phyloP scores from a whole-genome alignment of 2,113 vertebrate genomes.

The Sapayoa aenigma region DNA sequence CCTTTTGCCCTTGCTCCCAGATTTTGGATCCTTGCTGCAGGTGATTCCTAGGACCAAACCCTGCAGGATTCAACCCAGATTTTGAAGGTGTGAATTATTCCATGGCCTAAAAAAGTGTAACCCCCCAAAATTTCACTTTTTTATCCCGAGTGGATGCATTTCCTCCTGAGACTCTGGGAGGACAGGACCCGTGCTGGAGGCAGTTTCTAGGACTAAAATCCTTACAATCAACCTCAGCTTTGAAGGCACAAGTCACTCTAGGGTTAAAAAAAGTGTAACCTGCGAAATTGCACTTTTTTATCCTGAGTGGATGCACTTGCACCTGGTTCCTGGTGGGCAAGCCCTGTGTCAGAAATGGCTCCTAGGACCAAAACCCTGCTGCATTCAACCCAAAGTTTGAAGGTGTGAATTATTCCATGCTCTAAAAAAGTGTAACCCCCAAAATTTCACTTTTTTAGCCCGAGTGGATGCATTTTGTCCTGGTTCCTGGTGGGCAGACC shows the following conservation, averaged over 20 bases:
- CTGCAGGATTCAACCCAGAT: too few species aligned
- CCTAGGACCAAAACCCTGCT: too few species aligned
- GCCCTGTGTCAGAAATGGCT: too few species aligned
- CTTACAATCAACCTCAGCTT: neutral
- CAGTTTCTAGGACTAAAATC: neutral
- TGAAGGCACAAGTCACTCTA: neutral
- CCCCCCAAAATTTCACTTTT: neutral
- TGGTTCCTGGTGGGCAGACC: too few species aligned
- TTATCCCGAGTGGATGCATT: neutral
- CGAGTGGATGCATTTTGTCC: too few species aligned
- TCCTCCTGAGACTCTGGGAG: neutral
- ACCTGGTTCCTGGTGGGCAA: neutral
- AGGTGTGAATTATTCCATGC: too few species aligned
- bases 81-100: too few species aligned
- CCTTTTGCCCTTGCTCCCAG: neutral
- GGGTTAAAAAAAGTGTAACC: neutral
- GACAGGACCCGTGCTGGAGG: neutral
- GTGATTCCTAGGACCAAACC: neutral
- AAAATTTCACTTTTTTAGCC: too few species aligned
- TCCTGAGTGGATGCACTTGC: neutral
- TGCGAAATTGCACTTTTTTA: neutral
- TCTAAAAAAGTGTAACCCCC: too few species aligned
- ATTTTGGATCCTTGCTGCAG: neutral
- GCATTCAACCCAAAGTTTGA: too few species aligned
- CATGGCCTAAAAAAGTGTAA: neutral